A percentile compares a stretch with the other conserved stretches of the same genome.
phyloP scores from a whole-genome alignment of 2,113 vertebrate species.

The Carlito syrichta region DNA sequence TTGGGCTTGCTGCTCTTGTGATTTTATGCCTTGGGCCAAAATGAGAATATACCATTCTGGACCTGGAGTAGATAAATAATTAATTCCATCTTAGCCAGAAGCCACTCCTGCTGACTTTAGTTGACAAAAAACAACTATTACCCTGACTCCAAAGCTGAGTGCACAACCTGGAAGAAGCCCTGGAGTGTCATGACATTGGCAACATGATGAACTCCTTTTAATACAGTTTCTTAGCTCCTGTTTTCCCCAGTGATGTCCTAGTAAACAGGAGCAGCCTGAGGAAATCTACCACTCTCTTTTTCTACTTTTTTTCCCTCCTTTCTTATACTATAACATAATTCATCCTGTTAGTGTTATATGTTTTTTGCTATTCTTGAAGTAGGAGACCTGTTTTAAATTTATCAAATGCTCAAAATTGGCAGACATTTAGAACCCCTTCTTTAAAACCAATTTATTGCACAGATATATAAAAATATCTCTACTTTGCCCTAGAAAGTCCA shows the following conservation, averaged over 20 bases:
- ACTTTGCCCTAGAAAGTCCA: not conserved
- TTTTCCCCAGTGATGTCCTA: not conserved
- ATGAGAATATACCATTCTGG: not conserved
- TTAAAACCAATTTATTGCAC: not conserved
- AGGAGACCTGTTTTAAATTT: not conserved
- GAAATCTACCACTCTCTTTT: not conserved
- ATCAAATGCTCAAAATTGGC: not conserved
- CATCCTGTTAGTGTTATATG: not conserved
- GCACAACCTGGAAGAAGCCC: not conserved
- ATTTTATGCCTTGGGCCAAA: constrained; percentile 8
- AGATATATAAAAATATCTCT: not conserved
- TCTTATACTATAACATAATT: not conserved
- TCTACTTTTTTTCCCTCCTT: not conserved
- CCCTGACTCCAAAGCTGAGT: not conserved
- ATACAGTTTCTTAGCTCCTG: not conserved
- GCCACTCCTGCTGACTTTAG: not conserved
- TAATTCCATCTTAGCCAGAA: constrained; percentile 56
- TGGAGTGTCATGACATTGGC: not conserved
- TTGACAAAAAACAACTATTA: constrained; percentile 35
- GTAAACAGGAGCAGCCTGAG: not conserved
- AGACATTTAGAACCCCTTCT: not conserved
- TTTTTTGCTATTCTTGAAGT: not conserved
- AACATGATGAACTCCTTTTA: not conserved
- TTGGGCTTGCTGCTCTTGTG: not conserved
- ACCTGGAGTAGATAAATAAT: constrained; percentile 52